Evolutionary conservation across 2,888 invertebrate species (phyloP), one percentile per base, ranked within the genome.

Genomic region (Drosophila longiperda): DNA sequence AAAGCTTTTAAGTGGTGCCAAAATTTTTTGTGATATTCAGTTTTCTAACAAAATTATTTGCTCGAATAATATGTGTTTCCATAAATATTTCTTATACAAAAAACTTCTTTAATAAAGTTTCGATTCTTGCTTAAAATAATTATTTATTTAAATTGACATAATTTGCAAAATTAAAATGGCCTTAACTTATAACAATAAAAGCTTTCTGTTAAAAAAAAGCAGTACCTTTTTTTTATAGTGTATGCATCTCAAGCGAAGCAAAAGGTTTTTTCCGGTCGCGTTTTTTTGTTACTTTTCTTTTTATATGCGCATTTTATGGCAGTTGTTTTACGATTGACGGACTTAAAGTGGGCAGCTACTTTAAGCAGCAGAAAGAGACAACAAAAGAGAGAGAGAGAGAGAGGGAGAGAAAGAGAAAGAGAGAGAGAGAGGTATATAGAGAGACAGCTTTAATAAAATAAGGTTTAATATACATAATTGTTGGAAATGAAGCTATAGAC

Each of bases 381-480:
- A 12, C 23, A 3, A n/a, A 2, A 55, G 32, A 8, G 7, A 17
- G 11, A 2, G n/a, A 50, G 36, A 20, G 26, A 23, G 12, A 33
- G n/a, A 42, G 32, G 26, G 33, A 42, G 29, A 23, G 7, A 26
- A 17, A 11, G 33, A 9, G 11, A n/a, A 15, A 15, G 26, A 45
- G 26, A 20, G 17, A 12, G 9, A 15, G 12, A 26, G 26, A 26
- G 29, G 29, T 29, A 1, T 29, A 29, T 29, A n/a, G 23, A 15
- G 26, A 45, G 26, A 20, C 15, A 12, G 9, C 12, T 11, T 62
- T 62, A 77, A 73, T 66, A 63, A 64, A 34, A 49, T 57, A 58
- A 58, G 70, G 73, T 66, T 80, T 82, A 83, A 80, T 83, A 82
- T 83, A 80, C 85, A 84, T 87, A 89, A 85, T 86, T 87, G 85